Evolutionary conservation across 2,113 vertebrate genomes (phyloP), one percentile per base, ranked within the genome.

Genomic region (Rhizomys pruinosus): DNA sequence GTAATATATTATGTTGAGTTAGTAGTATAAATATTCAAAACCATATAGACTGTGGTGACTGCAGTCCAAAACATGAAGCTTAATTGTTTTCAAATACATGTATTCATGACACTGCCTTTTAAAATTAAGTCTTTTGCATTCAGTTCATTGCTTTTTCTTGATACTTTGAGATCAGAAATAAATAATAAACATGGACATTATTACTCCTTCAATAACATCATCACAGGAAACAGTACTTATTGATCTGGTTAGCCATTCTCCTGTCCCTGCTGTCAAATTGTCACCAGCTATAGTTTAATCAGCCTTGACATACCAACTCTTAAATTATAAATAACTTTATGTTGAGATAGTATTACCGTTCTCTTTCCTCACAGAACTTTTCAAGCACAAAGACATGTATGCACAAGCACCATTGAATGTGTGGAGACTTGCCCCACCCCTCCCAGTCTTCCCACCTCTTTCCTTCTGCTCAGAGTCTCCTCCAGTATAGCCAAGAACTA

Each of bases 101-200:
- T 20, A 22, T 77, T n/a, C 29, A 59, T 27, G 59, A n/a, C 1
- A 79, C 39, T 78, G 16, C 42, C 88, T 78, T 82, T 63, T 73
- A 34, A 23, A 71, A 85, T 89, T 52, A 74, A 84, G 22, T 16
- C 47, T 64, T 90, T 95, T 95, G 63, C 52, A 64, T 71, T 92
- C 7, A 57, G 25, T n/a, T 82, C 5, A 2, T 44, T 71, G 34
- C 42, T n/a, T 90, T 85, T 76, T 16, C 11, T 74, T 74, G 61
- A 82, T 82, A 74, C 92, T 91, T 92, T 39, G 82, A 76, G 37
- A 92, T 90, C 32, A 39, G 39, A 47, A 66, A 32, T 66, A 82
- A 44, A 82, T 47, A 44, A 66, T 82, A 66, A 66, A 7, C 80
- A 66, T 47, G 25, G 25, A 11, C 29, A 5, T 78, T 23, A 73